Conservation (phyloP, 1,140 invertebrate species). For the Elysia chlorotica region DNA sequence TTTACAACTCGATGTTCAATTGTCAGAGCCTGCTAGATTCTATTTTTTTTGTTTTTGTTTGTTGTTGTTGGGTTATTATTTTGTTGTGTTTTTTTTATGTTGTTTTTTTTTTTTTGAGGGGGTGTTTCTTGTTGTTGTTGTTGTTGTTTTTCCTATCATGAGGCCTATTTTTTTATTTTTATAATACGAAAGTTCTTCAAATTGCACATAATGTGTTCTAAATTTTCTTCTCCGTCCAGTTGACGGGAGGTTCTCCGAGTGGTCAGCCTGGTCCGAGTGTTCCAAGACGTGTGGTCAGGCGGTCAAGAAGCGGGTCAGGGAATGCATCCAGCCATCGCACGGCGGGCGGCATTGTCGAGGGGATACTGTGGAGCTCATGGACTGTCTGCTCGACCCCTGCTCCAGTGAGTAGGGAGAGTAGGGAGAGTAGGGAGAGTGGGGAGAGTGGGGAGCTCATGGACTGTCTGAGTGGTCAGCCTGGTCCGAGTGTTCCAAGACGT, state of each 20-base stretch:
- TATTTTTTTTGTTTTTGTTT: too few relatives aligned
- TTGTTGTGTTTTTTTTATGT: too few relatives aligned
- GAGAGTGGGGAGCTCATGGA: too few relatives aligned
- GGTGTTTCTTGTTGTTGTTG: too few relatives aligned
- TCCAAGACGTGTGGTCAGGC: conserved; percentile 53
- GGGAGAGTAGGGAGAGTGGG: too few relatives aligned
- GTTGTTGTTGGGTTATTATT: too few relatives aligned
- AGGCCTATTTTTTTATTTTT: too few relatives aligned
- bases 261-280: conserved; percentile 55
- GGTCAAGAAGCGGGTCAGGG: conserved; percentile 32
- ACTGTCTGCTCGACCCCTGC: conserved; percentile 44
- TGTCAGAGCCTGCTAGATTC: too few relatives aligned
- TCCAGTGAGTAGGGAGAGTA: conserved; percentile 37
- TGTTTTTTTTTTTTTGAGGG: too few relatives aligned
- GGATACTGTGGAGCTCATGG: conserved; percentile 37
- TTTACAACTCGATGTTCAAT: too few relatives aligned
- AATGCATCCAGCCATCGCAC: conserved; percentile 42
- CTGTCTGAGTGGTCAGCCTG: conserved; percentile 55
- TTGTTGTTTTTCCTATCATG: too few relatives aligned
- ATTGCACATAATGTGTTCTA: neutral
- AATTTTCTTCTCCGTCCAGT: conserved; percentile 33
- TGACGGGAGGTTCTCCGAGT: conserved; percentile 51
- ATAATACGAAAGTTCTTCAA: too few relatives aligned
- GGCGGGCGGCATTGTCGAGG: conserved; percentile 50
- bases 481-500: conserved; percentile 52